Conservation (phyloP, 1,140 invertebrate genomes). For the Neodiprion fabricii region DNA sequence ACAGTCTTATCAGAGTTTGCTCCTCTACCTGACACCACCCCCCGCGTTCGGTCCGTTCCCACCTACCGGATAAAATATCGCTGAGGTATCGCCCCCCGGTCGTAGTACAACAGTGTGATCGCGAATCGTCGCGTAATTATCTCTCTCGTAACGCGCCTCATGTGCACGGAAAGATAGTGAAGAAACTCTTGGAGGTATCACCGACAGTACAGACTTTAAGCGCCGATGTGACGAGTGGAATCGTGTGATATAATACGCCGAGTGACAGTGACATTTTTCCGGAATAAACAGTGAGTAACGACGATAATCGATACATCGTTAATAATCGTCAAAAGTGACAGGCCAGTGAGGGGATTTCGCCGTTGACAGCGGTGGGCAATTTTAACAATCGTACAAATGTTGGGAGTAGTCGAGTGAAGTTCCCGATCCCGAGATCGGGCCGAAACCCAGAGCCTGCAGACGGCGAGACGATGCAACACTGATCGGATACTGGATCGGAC, state of each 20-base stretch:
- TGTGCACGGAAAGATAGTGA: too few relatives aligned
- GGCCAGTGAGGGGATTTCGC: neutral
- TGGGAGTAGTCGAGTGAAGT: neutral
- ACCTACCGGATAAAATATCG: neutral
- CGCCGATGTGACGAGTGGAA: too few relatives aligned
- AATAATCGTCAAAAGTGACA: neutral
- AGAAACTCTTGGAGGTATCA: too few relatives aligned
- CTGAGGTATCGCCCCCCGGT: neutral
- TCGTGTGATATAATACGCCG: neutral
- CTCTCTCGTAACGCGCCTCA: too few relatives aligned
- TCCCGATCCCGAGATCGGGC: constrained; percentile 6
- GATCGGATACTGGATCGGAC: too few relatives aligned
- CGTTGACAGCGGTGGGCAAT: neutral
- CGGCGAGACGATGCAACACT: neutral
- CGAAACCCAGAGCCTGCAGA: neutral
- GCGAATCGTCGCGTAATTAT: neutral
- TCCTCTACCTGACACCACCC: neutral
- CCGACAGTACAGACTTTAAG: too few relatives aligned
- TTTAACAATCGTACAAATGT: neutral
- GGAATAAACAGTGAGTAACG: neutral
- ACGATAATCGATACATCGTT: neutral
- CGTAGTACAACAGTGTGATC: neutral
- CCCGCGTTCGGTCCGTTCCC: neutral
- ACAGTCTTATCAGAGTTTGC: neutral
- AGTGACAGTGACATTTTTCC: constrained; percentile 5